phyloP scores from a whole-genome alignment of 2,888 invertebrate genomes.

The Pinctada fucata region DNA sequence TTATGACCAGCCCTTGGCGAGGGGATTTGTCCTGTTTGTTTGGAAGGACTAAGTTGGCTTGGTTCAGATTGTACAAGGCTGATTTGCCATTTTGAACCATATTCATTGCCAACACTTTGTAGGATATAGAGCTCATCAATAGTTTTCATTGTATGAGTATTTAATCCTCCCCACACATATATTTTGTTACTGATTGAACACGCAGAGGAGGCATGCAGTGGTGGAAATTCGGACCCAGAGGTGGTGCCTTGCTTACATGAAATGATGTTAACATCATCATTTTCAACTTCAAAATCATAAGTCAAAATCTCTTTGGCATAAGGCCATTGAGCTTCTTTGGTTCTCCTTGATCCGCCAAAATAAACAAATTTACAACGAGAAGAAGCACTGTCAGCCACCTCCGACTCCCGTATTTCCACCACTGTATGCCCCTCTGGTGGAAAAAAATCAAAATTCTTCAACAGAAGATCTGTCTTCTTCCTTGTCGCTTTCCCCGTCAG shows the following conservation, averaged over 20 bases:
- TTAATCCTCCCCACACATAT: conserved; percentile 28
- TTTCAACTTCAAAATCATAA: conserved; percentile 10
- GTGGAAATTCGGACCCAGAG: conserved; percentile 17
- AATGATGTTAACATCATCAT: conserved; percentile 22
- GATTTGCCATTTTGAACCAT: background rate
- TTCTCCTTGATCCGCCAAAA: conserved; percentile 26
- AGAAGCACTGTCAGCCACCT: no score
- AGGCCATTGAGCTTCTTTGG: conserved; percentile 16
- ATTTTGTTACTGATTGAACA: background rate
- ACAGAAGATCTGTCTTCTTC: conserved; percentile 24
- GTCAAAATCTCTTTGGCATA: conserved; percentile 24
- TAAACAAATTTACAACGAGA: conserved; percentile 11
- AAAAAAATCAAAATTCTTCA: conserved; percentile 17
- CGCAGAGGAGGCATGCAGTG: conserved; percentile 20
- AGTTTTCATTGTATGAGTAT: conserved; percentile 22
- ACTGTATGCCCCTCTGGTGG: conserved; percentile 28
- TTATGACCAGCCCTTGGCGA: background rate
- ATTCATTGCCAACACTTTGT: background rate
- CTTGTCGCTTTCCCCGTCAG: background rate
- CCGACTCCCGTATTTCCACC: conserved; percentile 8
- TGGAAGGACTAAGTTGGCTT: background rate
- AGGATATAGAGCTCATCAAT: conserved; percentile 21
- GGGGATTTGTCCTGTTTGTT: background rate
- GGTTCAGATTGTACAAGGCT: background rate
- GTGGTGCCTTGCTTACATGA: conserved; percentile 9